These are phyloP conservation scores for Umimayanthus chanpuru DNA, from an alignment of 92 coral and sea anemone genomes.

Conservation along the genomic window DNA sequence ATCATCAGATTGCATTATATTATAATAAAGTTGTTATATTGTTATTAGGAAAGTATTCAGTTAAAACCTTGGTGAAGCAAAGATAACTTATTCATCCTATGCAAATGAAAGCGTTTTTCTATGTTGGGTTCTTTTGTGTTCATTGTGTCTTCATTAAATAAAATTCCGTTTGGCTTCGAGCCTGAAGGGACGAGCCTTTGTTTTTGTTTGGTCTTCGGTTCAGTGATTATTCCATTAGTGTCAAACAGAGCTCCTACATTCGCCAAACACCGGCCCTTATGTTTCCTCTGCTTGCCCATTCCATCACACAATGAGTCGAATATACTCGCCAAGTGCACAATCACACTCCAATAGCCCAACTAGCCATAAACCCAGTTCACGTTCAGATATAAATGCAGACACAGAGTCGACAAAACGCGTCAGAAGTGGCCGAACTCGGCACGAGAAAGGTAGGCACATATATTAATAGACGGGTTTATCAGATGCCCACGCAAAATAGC, in stretches of 20 bases:
- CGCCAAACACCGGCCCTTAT: not conserved
- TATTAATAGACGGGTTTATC: conserved; percentile 18
- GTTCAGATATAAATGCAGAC: conserved; percentile 21
- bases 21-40: too few relatives aligned
- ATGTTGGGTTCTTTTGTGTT: conserved; percentile 18
- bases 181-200: conserved; percentile 22
- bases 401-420: conserved; percentile 35
- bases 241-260: conserved; percentile 22
- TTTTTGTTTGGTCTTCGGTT: conserved; percentile 29
- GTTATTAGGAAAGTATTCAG: not conserved
- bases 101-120: conserved; percentile 32
- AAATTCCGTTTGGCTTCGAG: conserved; percentile 3
- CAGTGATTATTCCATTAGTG: conserved; percentile 31
- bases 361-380: conserved; percentile 4
- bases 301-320: conserved; percentile 31
- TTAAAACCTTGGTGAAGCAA: not conserved
- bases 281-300: conserved; percentile 35
- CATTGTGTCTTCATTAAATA: conserved; percentile 38
- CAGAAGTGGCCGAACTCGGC: conserved; percentile 36
- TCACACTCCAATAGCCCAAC: conserved; percentile 30
- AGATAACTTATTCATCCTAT: conserved; percentile 6
- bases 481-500: conserved; percentile 31
- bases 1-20: too few relatives aligned
- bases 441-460: conserved; percentile 35
- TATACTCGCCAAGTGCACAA: conserved; percentile 34